Evolutionary conservation across 2,113 vertebrate species (phyloP).

Genomic region (Emberiza fucata): DNA sequence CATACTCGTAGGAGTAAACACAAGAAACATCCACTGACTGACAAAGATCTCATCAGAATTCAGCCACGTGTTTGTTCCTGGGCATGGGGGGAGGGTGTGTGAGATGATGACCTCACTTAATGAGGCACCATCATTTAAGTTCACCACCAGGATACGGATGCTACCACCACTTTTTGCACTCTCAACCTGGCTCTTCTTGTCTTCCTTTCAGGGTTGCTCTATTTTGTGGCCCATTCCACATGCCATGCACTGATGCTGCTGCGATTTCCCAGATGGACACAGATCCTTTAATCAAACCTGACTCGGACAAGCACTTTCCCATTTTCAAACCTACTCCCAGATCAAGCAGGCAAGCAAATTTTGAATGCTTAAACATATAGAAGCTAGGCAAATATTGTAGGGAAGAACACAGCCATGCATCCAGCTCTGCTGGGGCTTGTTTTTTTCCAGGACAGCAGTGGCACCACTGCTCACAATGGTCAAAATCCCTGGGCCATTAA

Average conservation of each 20-base stretch:
- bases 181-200: not conserved
- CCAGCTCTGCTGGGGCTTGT: not conserved
- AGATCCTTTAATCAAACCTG: not conserved
- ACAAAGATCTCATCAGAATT: constrained; percentile 48
- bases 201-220: not conserved
- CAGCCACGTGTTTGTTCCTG: not conserved
- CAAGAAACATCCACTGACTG: constrained; percentile 45
- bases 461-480: not conserved
- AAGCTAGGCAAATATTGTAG: not conserved
- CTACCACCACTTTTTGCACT: not conserved
- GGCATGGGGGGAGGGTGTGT: not conserved
- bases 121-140: not conserved
- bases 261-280: not conserved
- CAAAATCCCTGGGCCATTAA: not conserved
- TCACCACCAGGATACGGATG: not conserved
- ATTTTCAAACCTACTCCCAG: not conserved
- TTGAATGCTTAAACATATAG: not conserved
- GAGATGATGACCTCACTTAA: constrained; percentile 6
- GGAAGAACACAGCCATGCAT: not conserved
- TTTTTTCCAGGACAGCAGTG: not conserved
- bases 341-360: not conserved
- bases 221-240: not conserved
- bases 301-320: not conserved
- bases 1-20: constrained; percentile 62
- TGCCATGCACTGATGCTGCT: not conserved